Evolutionary conservation across 2,113 vertebrate genomes (phyloP), one percentile per base, ranked within the genome.

Genomic region (Tenebrosternarchus preto): DNA sequence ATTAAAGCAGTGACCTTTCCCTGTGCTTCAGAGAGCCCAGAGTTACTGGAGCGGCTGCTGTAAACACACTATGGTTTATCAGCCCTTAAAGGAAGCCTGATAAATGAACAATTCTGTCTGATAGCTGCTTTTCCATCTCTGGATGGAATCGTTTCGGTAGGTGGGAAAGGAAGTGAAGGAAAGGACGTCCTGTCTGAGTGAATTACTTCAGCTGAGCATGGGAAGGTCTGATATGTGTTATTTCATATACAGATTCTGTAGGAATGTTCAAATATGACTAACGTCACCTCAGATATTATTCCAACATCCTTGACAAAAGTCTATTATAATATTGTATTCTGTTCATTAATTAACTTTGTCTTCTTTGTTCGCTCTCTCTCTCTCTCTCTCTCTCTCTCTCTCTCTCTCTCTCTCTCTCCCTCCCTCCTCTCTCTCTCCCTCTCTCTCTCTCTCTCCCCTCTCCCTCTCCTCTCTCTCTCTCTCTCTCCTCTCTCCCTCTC

Each of bases 1-100:
- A 81, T 83, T 71, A 78, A 69, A 50, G 66, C 72, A 67, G 39
- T 75, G 74, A 85, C 78, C 75, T 83, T 83, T 85, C 33, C 7
- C 20, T 2, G 60, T 36, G 60, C 60, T 80, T 66, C 55, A 77
- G 70, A 67, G n/a, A 29, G 19, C 43, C 33, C 53, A 57, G 69
- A n/a, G 71, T 83, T 80, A 31, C 57, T 27, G 43, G 73, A 72
- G 69, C 57, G 7, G 57, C 22, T 66, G 50, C 73, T 17, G 50
- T 63, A 71, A 73, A 77, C 24, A 22, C 36, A 9, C 8, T 12
- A 50, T 12, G 2, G 2, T 12, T 50, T 12, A n/a, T 36, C 3
- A 12, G 8, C 43, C 15, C 9, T 50, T 46, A n/a, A n/a, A n/a
- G n/a, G n/a, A n/a, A n/a, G n/a, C n/a, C n/a, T n/a, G n/a, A n/a